A percentile compares a stretch with the other conserved stretches of the same genome.
Evolutionary conservation across 2,797 vertebrate genomes (phyloP).

Genomic region (Dromococcyx pavoninus): DNA sequence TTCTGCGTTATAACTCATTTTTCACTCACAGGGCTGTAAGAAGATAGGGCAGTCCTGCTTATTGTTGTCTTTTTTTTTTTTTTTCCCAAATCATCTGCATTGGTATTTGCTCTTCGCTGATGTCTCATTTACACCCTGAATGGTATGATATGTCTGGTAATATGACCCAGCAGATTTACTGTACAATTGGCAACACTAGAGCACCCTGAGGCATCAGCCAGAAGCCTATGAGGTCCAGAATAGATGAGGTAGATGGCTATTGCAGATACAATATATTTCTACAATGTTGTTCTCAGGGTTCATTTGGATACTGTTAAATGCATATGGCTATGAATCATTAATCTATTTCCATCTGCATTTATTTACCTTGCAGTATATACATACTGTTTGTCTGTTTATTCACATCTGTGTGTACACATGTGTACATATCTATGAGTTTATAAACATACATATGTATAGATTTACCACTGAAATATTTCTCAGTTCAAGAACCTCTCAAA

Average conservation of each 20-base stretch:
- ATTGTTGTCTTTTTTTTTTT: conserved; percentile 20
- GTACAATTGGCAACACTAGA: conserved; percentile 68
- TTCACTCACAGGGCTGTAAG: conserved; percentile 62
- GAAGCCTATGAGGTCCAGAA: conserved; percentile 33
- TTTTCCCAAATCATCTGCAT: conserved; percentile 53
- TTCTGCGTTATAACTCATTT: conserved; percentile 62
- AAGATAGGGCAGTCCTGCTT: conserved; percentile 59
- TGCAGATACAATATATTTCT: conserved; percentile 31
- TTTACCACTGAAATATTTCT: conserved; percentile 31
- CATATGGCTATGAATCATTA: conserved; percentile 53
- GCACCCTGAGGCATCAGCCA: conserved; percentile 55
- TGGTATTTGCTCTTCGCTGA: conserved; percentile 57
- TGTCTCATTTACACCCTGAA: conserved; percentile 67
- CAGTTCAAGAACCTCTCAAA: background rate
- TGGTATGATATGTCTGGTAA: conserved; percentile 74
- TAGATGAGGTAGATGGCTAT: conserved; percentile 44
- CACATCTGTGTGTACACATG: background rate
- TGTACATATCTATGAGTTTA: background rate
- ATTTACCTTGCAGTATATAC: conserved; percentile 14
- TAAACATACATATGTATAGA: background rate
- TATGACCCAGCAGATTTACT: conserved; percentile 69
- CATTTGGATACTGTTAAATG: conserved; percentile 46
- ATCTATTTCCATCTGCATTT: conserved; percentile 63
- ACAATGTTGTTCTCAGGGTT: background rate
- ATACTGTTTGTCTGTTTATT: conserved; percentile 3